Conservation (phyloP, 2,888 invertebrate species). For the Theretra japonica region DNA sequence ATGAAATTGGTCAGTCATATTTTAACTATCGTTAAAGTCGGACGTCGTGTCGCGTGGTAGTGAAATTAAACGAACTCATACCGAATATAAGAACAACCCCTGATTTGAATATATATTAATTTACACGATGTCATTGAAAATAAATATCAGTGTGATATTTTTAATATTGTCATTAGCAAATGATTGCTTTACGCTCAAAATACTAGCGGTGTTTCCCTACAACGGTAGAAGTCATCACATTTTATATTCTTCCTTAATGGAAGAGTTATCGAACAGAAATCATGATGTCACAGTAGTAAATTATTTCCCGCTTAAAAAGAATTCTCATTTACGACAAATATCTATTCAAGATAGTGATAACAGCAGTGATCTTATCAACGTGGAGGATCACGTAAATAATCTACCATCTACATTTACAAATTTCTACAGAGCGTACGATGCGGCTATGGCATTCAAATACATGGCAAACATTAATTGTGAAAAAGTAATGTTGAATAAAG, state of each 20-base stretch:
- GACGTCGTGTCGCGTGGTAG: neutral
- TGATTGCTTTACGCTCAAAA: slow-evolving; percentile 43
- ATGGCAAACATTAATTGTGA: slow-evolving; percentile 49
- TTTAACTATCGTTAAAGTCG: neutral
- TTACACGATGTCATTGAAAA: neutral
- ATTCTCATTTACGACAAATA: slow-evolving; percentile 64
- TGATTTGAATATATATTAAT: neutral
- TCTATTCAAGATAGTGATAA: slow-evolving; percentile 43
- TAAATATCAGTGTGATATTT: neutral
- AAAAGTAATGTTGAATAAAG: slow-evolving; percentile 44
- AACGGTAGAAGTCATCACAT: slow-evolving; percentile 58
- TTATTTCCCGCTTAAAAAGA: slow-evolving; percentile 58
- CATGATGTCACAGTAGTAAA: slow-evolving; percentile 64
- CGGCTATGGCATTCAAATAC: slow-evolving; percentile 39
- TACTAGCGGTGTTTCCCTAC: slow-evolving; percentile 54
- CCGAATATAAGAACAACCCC: neutral
- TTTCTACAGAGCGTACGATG: slow-evolving; percentile 40
- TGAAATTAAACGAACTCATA: too few relatives aligned
- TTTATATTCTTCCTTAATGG: slow-evolving; percentile 50
- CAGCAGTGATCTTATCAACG: slow-evolving; percentile 37
- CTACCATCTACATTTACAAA: slow-evolving; percentile 38
- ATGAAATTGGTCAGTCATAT: neutral
- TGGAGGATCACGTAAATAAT: slow-evolving; percentile 39
- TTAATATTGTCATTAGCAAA: neutral
- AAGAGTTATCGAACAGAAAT: slow-evolving; percentile 54